Evolutionary conservation across 1,140 invertebrate species (phyloP), one percentile per base, ranked within the genome.

Genomic region (Trichoplusia ni): DNA sequence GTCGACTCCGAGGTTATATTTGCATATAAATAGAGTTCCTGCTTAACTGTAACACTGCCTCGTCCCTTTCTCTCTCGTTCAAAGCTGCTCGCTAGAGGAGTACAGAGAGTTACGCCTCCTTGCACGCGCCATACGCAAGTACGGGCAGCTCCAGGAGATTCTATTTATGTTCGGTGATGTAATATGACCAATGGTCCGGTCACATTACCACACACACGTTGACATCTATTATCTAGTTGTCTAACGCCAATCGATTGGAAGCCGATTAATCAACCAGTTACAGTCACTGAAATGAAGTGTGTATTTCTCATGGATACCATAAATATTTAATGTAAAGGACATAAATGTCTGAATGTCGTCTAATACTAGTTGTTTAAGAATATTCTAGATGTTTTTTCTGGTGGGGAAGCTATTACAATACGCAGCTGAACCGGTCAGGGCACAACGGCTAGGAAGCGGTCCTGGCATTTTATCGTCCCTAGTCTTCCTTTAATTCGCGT

Each of bases 11-110:
- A 86, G 84, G 85, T 82, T 87, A 84, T 90, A 90, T 90, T 89
- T 90, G 87, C 87, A 90, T 90, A 87, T 90, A 90, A 90, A 90
- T 90, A 90, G 87, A 90, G 87, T 90, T 89, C 84, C 87, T 89
- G 86, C 86, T 90, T 89, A 90, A 90, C 87, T 90, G 86, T 90
- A 90, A 82, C 85, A 81, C 75, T 73, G 73, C 58, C 76, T 75
- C 77, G 81, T 88, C 85, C 83, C 82, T 86, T 83, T 86, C 80
- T 75, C 78, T 79, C 86, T 74, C 73, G 68, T 70, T 73, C 51
- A 54, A 62, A 40, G 67, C 51, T 62, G 64, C 60, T 73, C 42
- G 83, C 70, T 80, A 79, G 81, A 85, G 70, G 68, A 82, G 81
- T 58, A 71, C 77, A 73, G 75, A 75, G 60, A 62, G 73, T 77